Evolutionary conservation across 2,888 invertebrate genomes (phyloP).

Genomic region (Tubulanus polymorphus): DNA sequence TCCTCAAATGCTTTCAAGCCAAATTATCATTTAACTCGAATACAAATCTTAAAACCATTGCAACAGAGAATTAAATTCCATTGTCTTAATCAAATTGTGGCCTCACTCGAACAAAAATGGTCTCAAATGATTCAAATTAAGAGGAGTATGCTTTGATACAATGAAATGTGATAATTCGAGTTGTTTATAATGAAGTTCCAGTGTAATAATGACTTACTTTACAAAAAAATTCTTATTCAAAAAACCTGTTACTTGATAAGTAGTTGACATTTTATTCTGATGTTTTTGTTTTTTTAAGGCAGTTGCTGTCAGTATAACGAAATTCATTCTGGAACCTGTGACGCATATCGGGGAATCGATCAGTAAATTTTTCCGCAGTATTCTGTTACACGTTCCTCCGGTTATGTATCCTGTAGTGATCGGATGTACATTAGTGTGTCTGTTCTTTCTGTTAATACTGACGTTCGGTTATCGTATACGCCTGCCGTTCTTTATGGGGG

Average conservation of each 20-base stretch:
- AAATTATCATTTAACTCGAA: too few species aligned
- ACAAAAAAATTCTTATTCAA: too few species aligned
- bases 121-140: too few species aligned
- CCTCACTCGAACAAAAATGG: background rate
- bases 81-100: background rate
- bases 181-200: too few species aligned
- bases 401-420: conserved; percentile 26
- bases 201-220: too few species aligned
- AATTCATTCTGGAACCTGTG: conserved; percentile 32
- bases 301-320: conserved; percentile 31
- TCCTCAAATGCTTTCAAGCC: too few species aligned
- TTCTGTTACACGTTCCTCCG: conserved; percentile 41
- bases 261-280: too few species aligned
- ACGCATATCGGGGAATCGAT: conserved; percentile 28
- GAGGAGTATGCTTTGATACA: too few species aligned
- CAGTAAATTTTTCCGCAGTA: conserved; percentile 28
- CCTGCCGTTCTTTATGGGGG: conserved; percentile 2
- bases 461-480: conserved; percentile 29
- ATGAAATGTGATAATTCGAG: too few species aligned
- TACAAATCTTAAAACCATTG: too few species aligned
- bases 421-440: conserved; percentile 16
- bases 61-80: background rate
- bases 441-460: conserved; percentile 22
- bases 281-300: conserved; percentile 35
- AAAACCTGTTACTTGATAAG: too few species aligned